Percentiles rank a stretch among this genome's conserved stretches.
Evolutionary conservation across 2,888 invertebrate genomes (phyloP).

Genomic region (Branchellion lobata): DNA sequence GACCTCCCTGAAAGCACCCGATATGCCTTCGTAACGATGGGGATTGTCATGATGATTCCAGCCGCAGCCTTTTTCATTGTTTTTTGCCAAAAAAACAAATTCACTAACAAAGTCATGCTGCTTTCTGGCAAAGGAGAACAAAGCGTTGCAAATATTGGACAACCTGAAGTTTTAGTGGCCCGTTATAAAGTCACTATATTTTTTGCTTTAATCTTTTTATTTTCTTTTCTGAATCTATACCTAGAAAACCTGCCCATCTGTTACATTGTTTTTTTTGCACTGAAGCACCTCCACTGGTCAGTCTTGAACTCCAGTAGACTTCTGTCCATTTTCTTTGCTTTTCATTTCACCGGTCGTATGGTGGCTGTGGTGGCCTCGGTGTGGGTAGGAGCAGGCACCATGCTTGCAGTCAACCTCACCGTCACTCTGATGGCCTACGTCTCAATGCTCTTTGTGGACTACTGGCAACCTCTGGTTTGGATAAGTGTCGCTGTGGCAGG

Average conservation of each 20-base stretch:
- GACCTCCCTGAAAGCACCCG: background rate
- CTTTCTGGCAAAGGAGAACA: background rate
- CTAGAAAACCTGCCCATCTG: slow-evolving; percentile 39
- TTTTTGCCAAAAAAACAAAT: background rate
- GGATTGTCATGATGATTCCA: slow-evolving; percentile 9
- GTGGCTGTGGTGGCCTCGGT: slow-evolving; percentile 40
- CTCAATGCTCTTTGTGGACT: slow-evolving; percentile 23
- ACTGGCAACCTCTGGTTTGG: slow-evolving; percentile 35
- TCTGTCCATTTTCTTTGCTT: slow-evolving; percentile 31
- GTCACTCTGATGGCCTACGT: slow-evolving; percentile 37
- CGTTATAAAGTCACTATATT: slow-evolving; percentile 1
- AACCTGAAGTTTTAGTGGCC: background rate
- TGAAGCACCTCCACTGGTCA: slow-evolving; percentile 42
- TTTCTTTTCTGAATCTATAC: slow-evolving; percentile 42
- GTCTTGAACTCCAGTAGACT: slow-evolving; percentile 41
- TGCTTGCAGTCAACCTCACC: slow-evolving; percentile 38
- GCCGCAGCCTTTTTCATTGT: slow-evolving; percentile 22
- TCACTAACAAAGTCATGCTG: background rate
- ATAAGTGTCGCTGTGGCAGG: slow-evolving; percentile 38
- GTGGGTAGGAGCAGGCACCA: slow-evolving; percentile 28
- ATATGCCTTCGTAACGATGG: slow-evolving; percentile 44
- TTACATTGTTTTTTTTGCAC: slow-evolving; percentile 39
- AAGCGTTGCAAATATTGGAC: background rate
- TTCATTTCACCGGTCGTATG: slow-evolving; percentile 40
- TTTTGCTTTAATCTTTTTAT: slow-evolving; percentile 38